These are phyloP conservation scores for Prunella fulvescens DNA, from an alignment of 2,113 vertebrate species.

Conservation along the genomic window DNA sequence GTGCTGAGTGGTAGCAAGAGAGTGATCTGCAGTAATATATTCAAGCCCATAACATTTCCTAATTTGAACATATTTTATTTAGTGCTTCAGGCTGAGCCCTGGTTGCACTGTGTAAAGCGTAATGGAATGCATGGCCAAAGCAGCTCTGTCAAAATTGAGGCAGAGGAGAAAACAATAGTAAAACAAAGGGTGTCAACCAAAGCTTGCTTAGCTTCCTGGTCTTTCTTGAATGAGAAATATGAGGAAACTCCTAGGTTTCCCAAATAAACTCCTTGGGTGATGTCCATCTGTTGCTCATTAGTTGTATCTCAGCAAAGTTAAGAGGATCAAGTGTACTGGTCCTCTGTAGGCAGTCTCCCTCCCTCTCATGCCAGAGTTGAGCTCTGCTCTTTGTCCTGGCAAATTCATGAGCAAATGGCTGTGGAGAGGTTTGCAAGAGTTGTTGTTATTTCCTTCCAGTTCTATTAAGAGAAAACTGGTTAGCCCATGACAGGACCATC, in stretches of 20 bases:
- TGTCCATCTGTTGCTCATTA: neutral
- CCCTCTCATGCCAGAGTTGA: neutral
- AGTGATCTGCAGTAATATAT: conserved; percentile 3
- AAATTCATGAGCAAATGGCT: neutral
- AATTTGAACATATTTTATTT: conserved; percentile 57
- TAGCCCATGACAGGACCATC: neutral
- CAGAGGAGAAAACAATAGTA: conserved; percentile 36
- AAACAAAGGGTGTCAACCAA: conserved; percentile 41
- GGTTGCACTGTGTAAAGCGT: conserved; percentile 28
- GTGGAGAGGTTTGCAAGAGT: neutral
- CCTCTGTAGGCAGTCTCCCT: neutral
- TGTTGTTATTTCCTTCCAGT: neutral
- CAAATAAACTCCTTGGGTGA: conserved; percentile 20
- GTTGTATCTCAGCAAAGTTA: neutral
- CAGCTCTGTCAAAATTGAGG: conserved; percentile 10
- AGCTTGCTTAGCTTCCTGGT: conserved; percentile 56
- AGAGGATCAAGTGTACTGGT: conserved; percentile 9
- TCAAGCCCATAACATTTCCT: conserved; percentile 49
- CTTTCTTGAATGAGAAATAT: conserved; percentile 17
- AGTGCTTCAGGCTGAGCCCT: conserved; percentile 35
- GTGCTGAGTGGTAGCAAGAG: conserved; percentile 38
- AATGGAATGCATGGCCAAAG: conserved; percentile 42
- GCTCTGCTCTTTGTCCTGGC: neutral
- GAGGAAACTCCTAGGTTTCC: conserved; percentile 52
- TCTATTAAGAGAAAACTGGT: conserved; percentile 17